Evolutionary conservation across 2,113 vertebrate genomes (phyloP).

Genomic region (Eretmochelys imbricata): DNA sequence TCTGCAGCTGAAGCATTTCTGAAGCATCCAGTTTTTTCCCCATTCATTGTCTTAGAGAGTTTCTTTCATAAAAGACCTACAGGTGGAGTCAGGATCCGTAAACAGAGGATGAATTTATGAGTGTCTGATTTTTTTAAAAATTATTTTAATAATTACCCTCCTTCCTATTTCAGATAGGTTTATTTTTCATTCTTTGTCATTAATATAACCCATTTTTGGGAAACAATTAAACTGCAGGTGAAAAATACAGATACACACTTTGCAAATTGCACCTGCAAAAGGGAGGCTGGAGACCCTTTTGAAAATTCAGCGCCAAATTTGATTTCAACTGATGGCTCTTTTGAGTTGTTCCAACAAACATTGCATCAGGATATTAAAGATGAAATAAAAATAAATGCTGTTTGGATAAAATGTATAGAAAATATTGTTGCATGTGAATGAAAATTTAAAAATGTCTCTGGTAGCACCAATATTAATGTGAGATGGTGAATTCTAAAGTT

Average conservation of each 20-base stretch:
- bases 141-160: too few species aligned
- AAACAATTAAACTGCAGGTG: neutral
- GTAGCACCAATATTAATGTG: neutral
- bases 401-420: neutral
- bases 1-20: slow-evolving; percentile 7
- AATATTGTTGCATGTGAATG: neutral
- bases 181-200: neutral
- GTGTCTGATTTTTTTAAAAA: neutral
- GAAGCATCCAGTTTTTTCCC: neutral
- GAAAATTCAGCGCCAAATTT: neutral
- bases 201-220: neutral
- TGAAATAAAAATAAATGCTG: neutral
- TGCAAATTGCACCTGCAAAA: neutral
- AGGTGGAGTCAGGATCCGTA: slow-evolving; percentile 3
- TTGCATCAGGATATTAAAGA: neutral
- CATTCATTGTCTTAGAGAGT: neutral
- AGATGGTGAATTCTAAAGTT: neutral
- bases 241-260: neutral
- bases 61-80: neutral
- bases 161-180: too few species aligned
- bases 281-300: neutral
- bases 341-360: neutral
- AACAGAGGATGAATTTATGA: neutral
- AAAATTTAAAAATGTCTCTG: neutral
- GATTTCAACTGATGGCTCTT: neutral